phyloP scores from a whole-genome alignment of 1,140 invertebrate species.

The Temnothorax longispinosus region DNA sequence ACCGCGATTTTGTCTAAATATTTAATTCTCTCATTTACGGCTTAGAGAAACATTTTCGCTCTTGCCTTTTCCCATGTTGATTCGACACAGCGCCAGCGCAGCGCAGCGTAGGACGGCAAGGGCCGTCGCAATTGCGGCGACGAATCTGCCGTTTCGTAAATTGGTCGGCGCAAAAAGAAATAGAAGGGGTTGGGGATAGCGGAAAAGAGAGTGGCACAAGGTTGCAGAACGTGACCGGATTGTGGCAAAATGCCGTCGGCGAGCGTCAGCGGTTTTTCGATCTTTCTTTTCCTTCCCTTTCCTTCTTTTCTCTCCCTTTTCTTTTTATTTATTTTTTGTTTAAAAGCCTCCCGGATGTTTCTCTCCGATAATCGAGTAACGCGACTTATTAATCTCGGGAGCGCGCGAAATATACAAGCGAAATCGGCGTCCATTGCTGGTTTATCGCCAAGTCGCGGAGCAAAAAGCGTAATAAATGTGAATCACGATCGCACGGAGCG shows the following conservation, averaged over 20 bases:
- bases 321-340: neutral
- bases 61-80: neutral
- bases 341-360: conserved; percentile 35
- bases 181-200: conserved; percentile 15
- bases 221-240: conserved; percentile 61
- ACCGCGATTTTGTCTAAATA: conserved; percentile 76
- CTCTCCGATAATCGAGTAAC: conserved; percentile 56
- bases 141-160: conserved; percentile 56
- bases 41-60: conserved; percentile 70
- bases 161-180: conserved; percentile 55
- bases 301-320: neutral
- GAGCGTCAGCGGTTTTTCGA: conserved; percentile 56
- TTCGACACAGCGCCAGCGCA: conserved; percentile 62
- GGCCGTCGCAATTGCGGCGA: conserved; percentile 23
- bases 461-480: conserved; percentile 54
- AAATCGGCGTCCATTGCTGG: conserved; percentile 24
- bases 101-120: neutral
- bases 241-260: conserved; percentile 54
- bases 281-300: neutral
- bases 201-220: conserved; percentile 40
- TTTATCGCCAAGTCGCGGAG: conserved; percentile 26
- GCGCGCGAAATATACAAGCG: conserved; percentile 36
- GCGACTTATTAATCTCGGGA: conserved; percentile 57
- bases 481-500: conserved; percentile 2
- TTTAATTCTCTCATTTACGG: conserved; percentile 77